Base-by-base conservation (phyloP, 2,113 vertebrate genomes). In the Tonatia bakeri region DNA sequence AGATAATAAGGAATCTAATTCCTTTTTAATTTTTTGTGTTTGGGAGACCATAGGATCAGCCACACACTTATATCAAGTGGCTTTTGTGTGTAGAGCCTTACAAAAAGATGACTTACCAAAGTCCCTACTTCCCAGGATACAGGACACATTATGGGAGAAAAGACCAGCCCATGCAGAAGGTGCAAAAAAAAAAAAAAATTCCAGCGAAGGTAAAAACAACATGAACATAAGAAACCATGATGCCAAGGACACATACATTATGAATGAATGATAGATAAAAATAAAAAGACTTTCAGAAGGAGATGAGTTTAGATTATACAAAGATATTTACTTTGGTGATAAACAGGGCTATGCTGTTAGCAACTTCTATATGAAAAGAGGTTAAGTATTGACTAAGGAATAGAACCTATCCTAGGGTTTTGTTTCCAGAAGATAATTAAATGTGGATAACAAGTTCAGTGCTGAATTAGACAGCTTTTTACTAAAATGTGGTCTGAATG, bases 331-430 rank as follows among this genome's bases (percentile, higher is more conserved):
- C 56, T 11, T 81, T 87, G 82, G 65, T 80, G 70, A n/a, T 89
- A 89, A 80, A 79, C 13, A 89, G 56, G n/a, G 36, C 43, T n/a
- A 8, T 7, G 11, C 10, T 91, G 13, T 85, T 90, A 70, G 54
- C 77, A 90, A 90, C 10, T 90, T 89, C 73, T 54, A 87, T 90
- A 79, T 85, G 86, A 94, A 89, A 65, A 76, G 85, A 96, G 22
- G 2, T 69, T 84, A 90, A 95, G 24, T 69, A 26, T 80, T 56
- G 33, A 70, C 50, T 94, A 50, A 92, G 38, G 22, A 13, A 70
- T 70, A 76, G 28, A 67, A 40, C 45, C 47, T 92, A 26, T 90
- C 64, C 61, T 96, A 33, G 45, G n/a, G 19, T 61, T 91, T 91
- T 92, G 8, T 56, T 82, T 52, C 84, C 2, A 61, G 64, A 89